Base-by-base conservation (phyloP, 2,797 vertebrate genomes). In the Poeciliopsis infans region DNA sequence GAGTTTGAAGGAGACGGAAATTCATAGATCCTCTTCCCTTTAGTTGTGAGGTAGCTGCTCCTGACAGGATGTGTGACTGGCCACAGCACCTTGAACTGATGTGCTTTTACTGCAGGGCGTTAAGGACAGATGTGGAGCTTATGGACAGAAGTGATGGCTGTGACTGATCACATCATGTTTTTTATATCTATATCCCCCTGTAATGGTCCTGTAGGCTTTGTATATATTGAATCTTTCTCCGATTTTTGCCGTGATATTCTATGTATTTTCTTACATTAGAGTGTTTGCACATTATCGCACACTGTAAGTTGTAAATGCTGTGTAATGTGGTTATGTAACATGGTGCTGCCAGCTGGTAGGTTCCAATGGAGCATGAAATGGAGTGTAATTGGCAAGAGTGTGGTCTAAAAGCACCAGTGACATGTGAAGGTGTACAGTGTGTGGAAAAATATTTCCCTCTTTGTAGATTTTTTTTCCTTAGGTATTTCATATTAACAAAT, bases 311-410 rank as follows among this genome's bases (percentile, higher is more conserved):
- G 87, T 92, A 88, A 92, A 92, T 80, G 89, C 93, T 87, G 83
- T 88, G 85, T 93, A 89, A 91, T 87, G 82, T 86, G 80, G 87
- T 93, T 93, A 90, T 82, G 88, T 91, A 93, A 93, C 91, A 74
- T 4, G 2, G 84, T 79, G 57, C 83, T 86, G 83, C 73, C 86
- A 88, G 88, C 89, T 77, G 69, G 81, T 82, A 70, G 83, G 83
- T 85, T 79, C 87, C 83, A 82, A 74, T 82, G 84, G 84, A 88
- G 87, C 89, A 59, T 93, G 92, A 94, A 93, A 93, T 89, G 89
- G 87, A 85, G 81, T 68, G 78, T 93, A 92, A 94, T 93, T 93
- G 84, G 80, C 87, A 76, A 89, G 89, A 87, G 89, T 92, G 92
- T 86, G 83, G 81, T 85, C 86, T 92, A 84, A 93, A 81, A 90